Conservation (phyloP, 2,888 invertebrate species). For the Andrena bicolor region DNA sequence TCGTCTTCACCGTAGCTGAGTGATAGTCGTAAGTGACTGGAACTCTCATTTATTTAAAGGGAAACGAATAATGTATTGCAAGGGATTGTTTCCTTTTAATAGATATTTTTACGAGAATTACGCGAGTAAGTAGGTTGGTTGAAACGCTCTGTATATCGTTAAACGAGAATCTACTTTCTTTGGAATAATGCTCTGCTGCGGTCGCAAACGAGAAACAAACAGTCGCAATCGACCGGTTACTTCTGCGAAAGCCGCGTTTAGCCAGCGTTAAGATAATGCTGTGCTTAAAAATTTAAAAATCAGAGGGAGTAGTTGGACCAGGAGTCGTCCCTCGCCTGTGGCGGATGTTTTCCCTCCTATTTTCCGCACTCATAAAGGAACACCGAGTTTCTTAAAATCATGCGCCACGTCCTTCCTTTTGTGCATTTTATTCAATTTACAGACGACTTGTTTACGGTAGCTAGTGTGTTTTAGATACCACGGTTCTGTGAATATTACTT, state of each 20-base stretch:
- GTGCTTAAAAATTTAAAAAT: constrained; percentile 13
- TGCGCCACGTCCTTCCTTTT: not conserved
- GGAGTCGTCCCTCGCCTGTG: not conserved
- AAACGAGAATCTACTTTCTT: constrained; percentile 11
- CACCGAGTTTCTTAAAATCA: not conserved
- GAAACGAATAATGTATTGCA: too few species aligned
- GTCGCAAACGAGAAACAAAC: constrained; percentile 54
- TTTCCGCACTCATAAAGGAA: not conserved
- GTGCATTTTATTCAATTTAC: not conserved
- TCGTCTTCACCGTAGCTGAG: too few species aligned
- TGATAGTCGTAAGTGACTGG: too few species aligned
- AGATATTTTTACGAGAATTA: not conserved
- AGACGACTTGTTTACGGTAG: not conserved
- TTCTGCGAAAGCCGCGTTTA: constrained; percentile 30
- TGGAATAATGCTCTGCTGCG: constrained; percentile 22
- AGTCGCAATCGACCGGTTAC: constrained; percentile 38
- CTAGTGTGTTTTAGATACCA: not conserved
- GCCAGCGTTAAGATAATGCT: constrained; percentile 29
- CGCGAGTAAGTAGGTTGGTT: not conserved
- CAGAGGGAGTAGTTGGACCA: not conserved
- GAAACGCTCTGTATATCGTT: constrained; percentile 23
- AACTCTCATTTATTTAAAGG: too few species aligned
- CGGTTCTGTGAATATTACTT: too few species aligned
- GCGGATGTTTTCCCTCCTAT: not conserved
- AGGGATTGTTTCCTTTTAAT: not conserved